Base-by-base conservation (phyloP, 2,797 vertebrate species). In the Morelia viridis region DNA sequence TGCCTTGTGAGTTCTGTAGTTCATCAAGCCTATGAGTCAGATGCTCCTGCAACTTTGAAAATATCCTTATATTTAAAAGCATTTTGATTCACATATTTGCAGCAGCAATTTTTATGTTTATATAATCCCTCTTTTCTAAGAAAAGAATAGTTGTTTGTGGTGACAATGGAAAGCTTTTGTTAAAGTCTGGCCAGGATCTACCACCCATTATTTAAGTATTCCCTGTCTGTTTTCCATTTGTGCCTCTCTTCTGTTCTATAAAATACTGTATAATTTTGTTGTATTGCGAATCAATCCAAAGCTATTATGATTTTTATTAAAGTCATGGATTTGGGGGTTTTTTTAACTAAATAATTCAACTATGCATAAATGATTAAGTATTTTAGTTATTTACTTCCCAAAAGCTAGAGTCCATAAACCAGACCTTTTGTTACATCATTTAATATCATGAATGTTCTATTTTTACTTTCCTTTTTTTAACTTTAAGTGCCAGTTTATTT, bases 401-500 rank as follows among this genome's bases (percentile, higher is more conserved):
- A 84, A 64, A 92, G 28, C 71, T 24, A 88, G 71, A 83, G 35
- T 41, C n/a, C 41, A 83, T 91, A 88, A 88, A 56, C 68, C 58
- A 28, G 28, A 83, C 86, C 31, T 83, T 62, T 83, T 2, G 22
- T 50, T 88, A 50, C 11, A 28, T 88, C 28, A 28, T 57, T 87
- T 57, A 80, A 61, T 41, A 50, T 2, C 15, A 26, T 76, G 58
- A 85, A 46, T 28, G 46, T n/a, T 64, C 13, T 83, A 83, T 88
- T 28, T 58, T 35, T 19, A 17, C 50, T 88, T 53, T 80, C 4
- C 35, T 80, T 87, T 62, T 53, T 46, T 11, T 9, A 11, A 46
- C 10, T 87, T 91, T 83, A 92, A 88, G 9, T 46, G 57, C 35
- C 64, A 58, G 46, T n/a, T 83, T 83, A 83, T 83, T 88, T 92